A percentile compares a stretch with the other conserved stretches of the same genome.
Conservation (phyloP, 2,113 vertebrate species). For the Malurus alboscapulatus region DNA sequence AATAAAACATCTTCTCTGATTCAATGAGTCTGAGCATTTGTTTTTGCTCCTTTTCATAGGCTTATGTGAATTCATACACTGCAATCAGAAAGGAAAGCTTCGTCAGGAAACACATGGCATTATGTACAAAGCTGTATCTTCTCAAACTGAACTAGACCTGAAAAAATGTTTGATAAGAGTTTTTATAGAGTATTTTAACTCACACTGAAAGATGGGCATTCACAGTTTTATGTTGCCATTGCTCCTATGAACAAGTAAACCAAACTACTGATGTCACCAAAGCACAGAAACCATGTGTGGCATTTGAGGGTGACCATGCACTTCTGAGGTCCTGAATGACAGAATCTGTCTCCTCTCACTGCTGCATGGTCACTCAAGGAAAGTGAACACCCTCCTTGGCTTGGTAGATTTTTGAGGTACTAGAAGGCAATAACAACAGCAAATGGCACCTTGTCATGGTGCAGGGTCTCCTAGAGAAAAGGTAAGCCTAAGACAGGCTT, state of each 20-base stretch:
- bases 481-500: neutral
- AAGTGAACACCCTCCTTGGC: neutral
- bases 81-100: constrained; percentile 13
- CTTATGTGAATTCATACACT: constrained; percentile 3
- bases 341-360: neutral
- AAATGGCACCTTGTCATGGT: neutral
- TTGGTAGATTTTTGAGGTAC: neutral
- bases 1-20: neutral
- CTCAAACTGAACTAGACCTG: neutral
- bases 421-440: neutral
- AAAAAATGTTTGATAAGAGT: neutral
- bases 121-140: neutral
- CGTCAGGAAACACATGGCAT: neutral
- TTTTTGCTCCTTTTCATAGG: constrained; percentile 28
- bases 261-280: neutral
- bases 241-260: neutral
- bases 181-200: neutral
- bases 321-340: neutral
- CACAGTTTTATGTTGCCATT: neutral
- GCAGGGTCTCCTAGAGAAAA: neutral
- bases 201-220: neutral
- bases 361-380: neutral
- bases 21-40: constrained; percentile 7
- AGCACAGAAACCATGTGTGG: neutral
- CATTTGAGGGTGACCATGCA: accelerated